phyloP scores from a whole-genome alignment of 2,888 invertebrate species.

The Pseudanteris insignis region DNA sequence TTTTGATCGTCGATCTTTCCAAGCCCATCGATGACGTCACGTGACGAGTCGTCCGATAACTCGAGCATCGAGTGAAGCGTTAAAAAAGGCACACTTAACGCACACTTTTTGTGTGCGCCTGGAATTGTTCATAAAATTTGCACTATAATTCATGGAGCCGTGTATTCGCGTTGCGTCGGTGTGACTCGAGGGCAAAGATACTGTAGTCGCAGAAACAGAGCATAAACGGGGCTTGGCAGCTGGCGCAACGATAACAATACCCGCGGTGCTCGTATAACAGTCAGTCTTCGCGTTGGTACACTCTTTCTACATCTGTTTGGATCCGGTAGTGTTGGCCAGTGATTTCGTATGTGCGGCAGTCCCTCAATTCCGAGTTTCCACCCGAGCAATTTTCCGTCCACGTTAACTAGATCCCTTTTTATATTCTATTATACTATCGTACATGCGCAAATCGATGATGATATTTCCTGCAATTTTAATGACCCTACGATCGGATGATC shows the following conservation, averaged over 20 bases:
- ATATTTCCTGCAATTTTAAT: slow-evolving; percentile 33
- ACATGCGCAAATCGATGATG: slow-evolving; percentile 26
- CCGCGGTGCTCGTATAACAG: slow-evolving; percentile 56
- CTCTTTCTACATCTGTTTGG: slow-evolving; percentile 38
- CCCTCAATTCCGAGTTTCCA: slow-evolving; percentile 55
- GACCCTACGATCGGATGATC: too few relatives aligned
- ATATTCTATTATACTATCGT: slow-evolving; percentile 37
- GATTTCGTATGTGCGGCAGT: slow-evolving; percentile 41
- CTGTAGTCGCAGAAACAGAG: slow-evolving; percentile 40
- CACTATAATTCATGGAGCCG: slow-evolving; percentile 28
- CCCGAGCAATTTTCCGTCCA: slow-evolving; percentile 50
- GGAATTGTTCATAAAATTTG: slow-evolving; percentile 34
- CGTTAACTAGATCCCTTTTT: slow-evolving; percentile 51
- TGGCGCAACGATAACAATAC: slow-evolving; percentile 57
- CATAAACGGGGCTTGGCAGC: slow-evolving; percentile 53
- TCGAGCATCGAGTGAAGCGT: too few relatives aligned
- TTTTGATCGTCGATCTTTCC: too few relatives aligned
- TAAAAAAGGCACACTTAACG: slow-evolving; percentile 5
- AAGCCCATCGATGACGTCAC: too few relatives aligned
- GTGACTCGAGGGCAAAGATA: slow-evolving; percentile 44
- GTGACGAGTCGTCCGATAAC: too few relatives aligned
- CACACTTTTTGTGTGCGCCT: slow-evolving; percentile 18
- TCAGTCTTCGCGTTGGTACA: slow-evolving; percentile 43
- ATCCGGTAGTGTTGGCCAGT: slow-evolving; percentile 44
- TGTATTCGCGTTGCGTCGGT: slow-evolving; percentile 31